A percentile compares a stretch with the other conserved stretches of the same genome.
Evolutionary conservation across 2,888 invertebrate species (phyloP).

Genomic region (Blera fallax): DNA sequence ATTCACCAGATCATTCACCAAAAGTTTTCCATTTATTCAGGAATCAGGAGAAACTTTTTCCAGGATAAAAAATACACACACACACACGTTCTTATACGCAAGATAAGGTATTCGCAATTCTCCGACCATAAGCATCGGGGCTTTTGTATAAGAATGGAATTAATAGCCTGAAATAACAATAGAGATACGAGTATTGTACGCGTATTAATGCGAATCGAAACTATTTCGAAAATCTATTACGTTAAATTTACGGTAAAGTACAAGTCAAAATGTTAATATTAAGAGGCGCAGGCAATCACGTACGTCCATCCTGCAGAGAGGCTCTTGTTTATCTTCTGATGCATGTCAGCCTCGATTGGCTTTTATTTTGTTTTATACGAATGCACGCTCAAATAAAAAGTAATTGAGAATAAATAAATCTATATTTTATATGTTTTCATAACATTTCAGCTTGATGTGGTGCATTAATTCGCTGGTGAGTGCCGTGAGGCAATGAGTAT

Average conservation of each 20-base stretch:
- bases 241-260: constrained; percentile 28
- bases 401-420: constrained; percentile 59
- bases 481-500: constrained; percentile 32
- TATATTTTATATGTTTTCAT: constrained; percentile 39
- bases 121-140: background rate
- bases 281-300: background rate
- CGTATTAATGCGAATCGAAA: constrained; percentile 50
- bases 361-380: background rate
- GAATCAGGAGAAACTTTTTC: constrained; percentile 27
- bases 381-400: constrained; percentile 7
- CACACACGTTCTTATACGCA: too few species aligned
- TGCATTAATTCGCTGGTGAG: constrained; percentile 10
- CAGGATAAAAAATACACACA: constrained; percentile 5
- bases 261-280: background rate
- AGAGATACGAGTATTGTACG: constrained; percentile 54
- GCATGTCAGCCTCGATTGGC: background rate
- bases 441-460: constrained; percentile 13
- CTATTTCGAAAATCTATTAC: constrained; percentile 61
- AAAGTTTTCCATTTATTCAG: constrained; percentile 62
- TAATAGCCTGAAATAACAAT: constrained; percentile 65
- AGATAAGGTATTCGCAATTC: background rate
- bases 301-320: background rate
- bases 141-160: constrained; percentile 45
- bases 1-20: constrained; percentile 47
- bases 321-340: background rate